A percentile compares a stretch with the other conserved stretches of the same genome.
Evolutionary conservation across 1,140 invertebrate species (phyloP).

Genomic region (Sitodiplosis mosellana): DNA sequence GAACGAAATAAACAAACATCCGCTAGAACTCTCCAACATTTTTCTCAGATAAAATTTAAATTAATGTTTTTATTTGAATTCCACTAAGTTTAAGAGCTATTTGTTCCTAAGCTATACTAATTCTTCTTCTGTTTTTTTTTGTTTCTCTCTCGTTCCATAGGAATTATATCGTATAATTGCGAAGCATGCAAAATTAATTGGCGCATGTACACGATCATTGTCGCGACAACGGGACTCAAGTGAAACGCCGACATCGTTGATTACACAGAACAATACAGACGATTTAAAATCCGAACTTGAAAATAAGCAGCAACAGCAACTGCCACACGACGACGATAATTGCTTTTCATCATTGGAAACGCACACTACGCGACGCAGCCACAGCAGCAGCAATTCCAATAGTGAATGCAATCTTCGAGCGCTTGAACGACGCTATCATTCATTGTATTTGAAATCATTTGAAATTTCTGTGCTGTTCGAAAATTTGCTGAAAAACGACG

Average conservation of each 20-base stretch:
- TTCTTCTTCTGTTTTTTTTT: not conserved
- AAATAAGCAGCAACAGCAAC: conserved; percentile 9
- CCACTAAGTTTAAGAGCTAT: too few relatives aligned
- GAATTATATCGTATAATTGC: conserved; percentile 54
- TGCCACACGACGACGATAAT: conserved; percentile 10
- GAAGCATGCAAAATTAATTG: conserved; percentile 50
- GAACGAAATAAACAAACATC: too few relatives aligned
- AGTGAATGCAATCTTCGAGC: conserved; percentile 29
- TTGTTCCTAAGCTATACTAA: too few relatives aligned
- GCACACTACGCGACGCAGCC: conserved; percentile 18
- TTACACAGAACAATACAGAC: conserved; percentile 5
- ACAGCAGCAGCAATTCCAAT: conserved; percentile 21
- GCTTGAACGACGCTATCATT: conserved; percentile 70
- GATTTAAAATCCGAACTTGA: conserved; percentile 11
- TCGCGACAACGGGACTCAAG: conserved; percentile 7
- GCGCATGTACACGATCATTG: conserved; percentile 32
- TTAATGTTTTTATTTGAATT: too few relatives aligned
- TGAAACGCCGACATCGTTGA: conserved; percentile 6
- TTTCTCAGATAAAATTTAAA: too few relatives aligned
- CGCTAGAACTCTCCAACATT: too few relatives aligned
- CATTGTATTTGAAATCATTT: conserved; percentile 65
- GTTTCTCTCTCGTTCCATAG: conserved; percentile 27
- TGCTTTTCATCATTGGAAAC: not conserved
- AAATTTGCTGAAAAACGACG: conserved; percentile 26
- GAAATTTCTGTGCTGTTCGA: conserved; percentile 79